These are phyloP conservation scores for Orycteropus afer DNA, from an alignment of 2,113 vertebrate genomes.

Conservation along the genomic window DNA sequence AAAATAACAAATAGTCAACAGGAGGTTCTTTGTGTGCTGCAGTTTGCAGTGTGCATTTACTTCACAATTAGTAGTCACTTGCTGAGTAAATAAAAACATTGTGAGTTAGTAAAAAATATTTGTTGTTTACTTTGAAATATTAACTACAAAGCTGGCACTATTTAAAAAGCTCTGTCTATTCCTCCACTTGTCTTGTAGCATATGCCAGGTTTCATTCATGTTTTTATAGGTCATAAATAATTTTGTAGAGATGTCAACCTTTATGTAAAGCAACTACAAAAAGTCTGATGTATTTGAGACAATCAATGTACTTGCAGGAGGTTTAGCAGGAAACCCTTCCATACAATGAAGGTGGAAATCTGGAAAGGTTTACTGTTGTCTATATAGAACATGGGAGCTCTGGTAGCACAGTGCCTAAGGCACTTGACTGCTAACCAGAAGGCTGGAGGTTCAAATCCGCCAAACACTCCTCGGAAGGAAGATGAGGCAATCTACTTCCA, in stretches of 20 bases:
- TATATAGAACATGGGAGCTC: too few species aligned
- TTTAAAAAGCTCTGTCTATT: not conserved
- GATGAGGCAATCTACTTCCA: too few species aligned
- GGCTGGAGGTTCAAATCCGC: too few species aligned
- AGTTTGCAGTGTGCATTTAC: not conserved
- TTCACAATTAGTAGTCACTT: not conserved
- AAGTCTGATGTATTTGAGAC: not conserved
- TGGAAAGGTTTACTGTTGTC: not conserved
- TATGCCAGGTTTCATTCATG: not conserved
- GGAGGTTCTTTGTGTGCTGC: not conserved
- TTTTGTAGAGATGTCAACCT: not conserved
- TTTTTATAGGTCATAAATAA: not conserved
- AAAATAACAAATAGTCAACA: not conserved
- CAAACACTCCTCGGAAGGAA: too few species aligned
- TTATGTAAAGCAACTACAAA: not conserved
- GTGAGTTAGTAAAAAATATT: not conserved
- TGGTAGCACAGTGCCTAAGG: too few species aligned
- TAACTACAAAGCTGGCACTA: not conserved
- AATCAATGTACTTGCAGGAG: not conserved
- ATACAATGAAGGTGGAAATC: not conserved
- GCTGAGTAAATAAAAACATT: slow-evolving; percentile 7
- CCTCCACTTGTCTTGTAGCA: not conserved
- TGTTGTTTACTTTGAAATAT: slow-evolving; percentile 8
- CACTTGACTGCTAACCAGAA: too few species aligned
- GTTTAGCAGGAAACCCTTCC: not conserved